A percentile compares a stretch with the other conserved stretches of the same genome.
These are phyloP conservation scores for Lutraria lutraria DNA, from an alignment of 2,888 invertebrate species.

Conservation along the genomic window DNA sequence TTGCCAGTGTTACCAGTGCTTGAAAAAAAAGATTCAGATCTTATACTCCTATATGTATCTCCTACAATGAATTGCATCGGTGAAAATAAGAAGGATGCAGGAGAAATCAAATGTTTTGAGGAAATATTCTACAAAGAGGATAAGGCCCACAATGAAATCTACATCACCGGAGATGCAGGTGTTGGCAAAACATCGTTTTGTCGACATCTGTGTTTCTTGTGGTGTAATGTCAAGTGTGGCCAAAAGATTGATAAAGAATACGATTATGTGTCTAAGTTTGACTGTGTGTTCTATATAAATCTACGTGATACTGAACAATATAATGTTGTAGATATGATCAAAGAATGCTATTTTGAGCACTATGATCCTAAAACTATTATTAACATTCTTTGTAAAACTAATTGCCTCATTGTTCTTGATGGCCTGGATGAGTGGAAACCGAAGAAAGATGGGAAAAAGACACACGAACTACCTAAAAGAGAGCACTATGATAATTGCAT, in stretches of 20 bases:
- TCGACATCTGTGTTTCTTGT: background rate
- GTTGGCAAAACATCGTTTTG: background rate
- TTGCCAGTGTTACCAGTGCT: background rate
- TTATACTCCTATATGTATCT: background rate
- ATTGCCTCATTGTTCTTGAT: background rate
- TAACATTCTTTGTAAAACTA: background rate
- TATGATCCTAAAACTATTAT: background rate
- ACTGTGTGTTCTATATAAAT: background rate
- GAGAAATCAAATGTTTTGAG: background rate
- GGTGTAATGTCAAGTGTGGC: background rate
- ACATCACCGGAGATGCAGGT: background rate
- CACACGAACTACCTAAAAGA: background rate
- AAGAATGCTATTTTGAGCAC: background rate
- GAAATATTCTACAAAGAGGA: background rate
- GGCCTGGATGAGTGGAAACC: background rate
- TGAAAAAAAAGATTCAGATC: background rate
- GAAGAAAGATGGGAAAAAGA: background rate
- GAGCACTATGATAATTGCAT: background rate
- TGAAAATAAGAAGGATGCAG: background rate
- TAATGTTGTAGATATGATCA: background rate
- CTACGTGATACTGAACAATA: background rate
- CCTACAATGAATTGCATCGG: background rate
- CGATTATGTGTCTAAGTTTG: background rate
- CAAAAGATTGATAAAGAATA: background rate
- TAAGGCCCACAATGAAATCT: background rate